Base-by-base conservation (phyloP, 2,888 invertebrate species). In the Myopa testacea region DNA sequence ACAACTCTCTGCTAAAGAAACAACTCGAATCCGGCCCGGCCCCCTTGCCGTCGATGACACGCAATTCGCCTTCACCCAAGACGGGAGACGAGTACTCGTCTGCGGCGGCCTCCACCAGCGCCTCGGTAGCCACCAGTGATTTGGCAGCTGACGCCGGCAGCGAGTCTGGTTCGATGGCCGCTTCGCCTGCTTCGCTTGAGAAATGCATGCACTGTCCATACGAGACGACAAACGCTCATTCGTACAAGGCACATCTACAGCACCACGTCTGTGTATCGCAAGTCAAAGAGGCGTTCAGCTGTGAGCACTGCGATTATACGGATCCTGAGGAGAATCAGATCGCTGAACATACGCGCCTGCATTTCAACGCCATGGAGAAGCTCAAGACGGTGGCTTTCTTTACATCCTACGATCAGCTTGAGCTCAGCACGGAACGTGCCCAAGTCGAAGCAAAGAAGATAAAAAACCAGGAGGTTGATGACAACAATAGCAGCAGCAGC, bases 221-320 rank as follows among this genome's bases (percentile, higher is more conserved):
- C 87, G 93, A 93, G 60, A 94, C 94, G 85, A 91, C 92, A 74
- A 92, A 95, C 14, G 92, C 93, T 81, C 94, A 95, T 83, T 93
- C 94, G 4, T 91, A 95, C 37, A 93, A 92, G 81, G 93, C 93
- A 84, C 97, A 97, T 88, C 91, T 93, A 81, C 92, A 93, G 84
- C 92, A 94, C 79, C 96, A 97, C 86, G 90, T 90, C 12, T 92
- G 93, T 85, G 89, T 92, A 12, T 91, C 92, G 6, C 92, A 92
- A 68, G 78, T 80, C 7, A 88, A 88, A 0, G 89, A 90, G 70
- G 92, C 92, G 80, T 92, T 93, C 84, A 92, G 92, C 81, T 97
- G 97, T 89, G 92, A 93, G 37, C 94, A 94, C 87, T 97, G 97
- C 88, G 95, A 96, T 89, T 94, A 95, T 87, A 93, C 94, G 38